Base-by-base conservation (phyloP, 2,113 vertebrate species). In the Thamnaconus septentrionalis region DNA sequence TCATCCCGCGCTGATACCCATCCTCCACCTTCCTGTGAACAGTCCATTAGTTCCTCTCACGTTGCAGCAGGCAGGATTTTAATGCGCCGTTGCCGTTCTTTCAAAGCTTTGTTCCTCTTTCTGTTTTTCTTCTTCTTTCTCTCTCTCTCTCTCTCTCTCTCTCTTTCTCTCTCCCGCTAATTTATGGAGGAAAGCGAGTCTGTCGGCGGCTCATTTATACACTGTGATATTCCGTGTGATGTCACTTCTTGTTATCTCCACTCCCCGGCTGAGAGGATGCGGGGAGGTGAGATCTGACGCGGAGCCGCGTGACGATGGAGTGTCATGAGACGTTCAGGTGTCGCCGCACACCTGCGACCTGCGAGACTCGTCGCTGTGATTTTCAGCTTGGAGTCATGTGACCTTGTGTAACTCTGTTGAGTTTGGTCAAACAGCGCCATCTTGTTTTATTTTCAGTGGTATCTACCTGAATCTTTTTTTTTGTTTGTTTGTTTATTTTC, bases 201-300 rank as follows among this genome's bases (percentile, higher is more conserved):
- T 4, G 80, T 66, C 71, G 73, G 82, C 72, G 79, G 61, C 75
- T 88, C 78, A 81, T 80, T 81, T 83, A 69, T 71, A 52, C 73
- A 67, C 82, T 78, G 78, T 74, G 49, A 80, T 69, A 83, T 89
- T 88, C 85, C 74, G 46, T 88, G 76, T 86, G 85, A 84, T 87
- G 86, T 70, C 83, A 77, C 75, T 73, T 69, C 79, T 81, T 60
- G 74, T 85, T 85, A 81, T 82, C 53, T 70, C 48, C 18, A 31
- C 0, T 60, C 53, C 3, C 60, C 47, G 59, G 44, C 61, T 46
- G 63, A 63, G 73, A 43, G 47, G 54, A 11, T 6, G 55, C 47
- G 11, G 57, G 11, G 12, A 8, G 50, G 53, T 48, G 41, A 79
- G 64, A 83, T 76, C 73, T 75, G 18, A 31, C 18, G 69, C 75